phyloP scores from a whole-genome alignment of 2,888 invertebrate species.

The Ochropacha duplaris region DNA sequence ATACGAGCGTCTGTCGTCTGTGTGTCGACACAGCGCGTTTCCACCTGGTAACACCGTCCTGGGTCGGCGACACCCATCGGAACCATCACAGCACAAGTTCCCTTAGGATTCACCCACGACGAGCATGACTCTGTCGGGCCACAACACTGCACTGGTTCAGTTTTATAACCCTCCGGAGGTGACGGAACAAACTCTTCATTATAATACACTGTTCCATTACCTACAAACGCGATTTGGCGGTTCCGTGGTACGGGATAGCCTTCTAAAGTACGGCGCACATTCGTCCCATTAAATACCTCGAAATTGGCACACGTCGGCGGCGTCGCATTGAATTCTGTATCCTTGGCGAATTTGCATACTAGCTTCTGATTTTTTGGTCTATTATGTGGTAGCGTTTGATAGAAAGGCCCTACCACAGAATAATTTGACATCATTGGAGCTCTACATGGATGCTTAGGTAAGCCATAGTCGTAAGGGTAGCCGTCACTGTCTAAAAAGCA shows the following conservation, averaged over 20 bases:
- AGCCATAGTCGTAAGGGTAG: constrained; percentile 90
- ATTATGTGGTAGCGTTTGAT: constrained; percentile 91
- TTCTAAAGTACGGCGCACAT: constrained; percentile 90
- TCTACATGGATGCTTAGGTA: constrained; percentile 85
- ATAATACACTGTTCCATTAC: constrained; percentile 74
- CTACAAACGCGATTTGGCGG: constrained; percentile 76
- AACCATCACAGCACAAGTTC: constrained; percentile 80
- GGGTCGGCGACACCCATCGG: constrained; percentile 70
- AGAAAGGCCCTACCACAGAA: constrained; percentile 80
- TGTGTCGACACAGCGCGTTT: constrained; percentile 84
- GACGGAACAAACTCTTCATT: constrained; percentile 85
- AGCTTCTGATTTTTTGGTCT: constrained; percentile 82
- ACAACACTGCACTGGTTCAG: constrained; percentile 80
- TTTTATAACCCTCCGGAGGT: constrained; percentile 87
- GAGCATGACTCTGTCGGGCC: constrained; percentile 70
- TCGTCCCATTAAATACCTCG: constrained; percentile 73
- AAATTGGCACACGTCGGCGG: constrained; percentile 67
- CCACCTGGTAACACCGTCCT: constrained; percentile 78
- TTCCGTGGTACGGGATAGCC: constrained; percentile 87
- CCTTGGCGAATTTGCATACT: constrained; percentile 76
- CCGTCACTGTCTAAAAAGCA: constrained; percentile 90
- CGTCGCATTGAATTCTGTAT: constrained; percentile 72
- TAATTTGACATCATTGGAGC: constrained; percentile 74
- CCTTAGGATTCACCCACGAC: constrained; percentile 76
- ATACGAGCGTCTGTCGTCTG: constrained; percentile 82